Evolutionary conservation across 2,113 vertebrate genomes (phyloP).

Genomic region (Centropus unirufus): DNA sequence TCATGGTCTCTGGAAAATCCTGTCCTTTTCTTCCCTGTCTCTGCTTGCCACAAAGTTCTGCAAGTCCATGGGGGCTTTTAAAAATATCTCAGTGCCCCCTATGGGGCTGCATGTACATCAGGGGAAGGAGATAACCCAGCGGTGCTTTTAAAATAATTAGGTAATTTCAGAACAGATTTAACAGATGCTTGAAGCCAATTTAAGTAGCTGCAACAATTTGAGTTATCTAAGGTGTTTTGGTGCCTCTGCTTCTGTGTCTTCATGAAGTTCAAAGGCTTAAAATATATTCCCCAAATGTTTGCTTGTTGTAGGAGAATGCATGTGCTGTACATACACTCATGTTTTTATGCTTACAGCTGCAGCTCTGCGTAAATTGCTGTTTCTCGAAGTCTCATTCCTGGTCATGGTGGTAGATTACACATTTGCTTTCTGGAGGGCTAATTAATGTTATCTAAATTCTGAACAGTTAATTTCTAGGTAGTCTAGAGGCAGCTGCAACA

Average conservation of each 20-base stretch:
- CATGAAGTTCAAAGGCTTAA: not conserved
- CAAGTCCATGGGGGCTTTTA: rapidly evolving
- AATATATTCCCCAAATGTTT: not conserved
- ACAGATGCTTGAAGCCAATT: not conserved
- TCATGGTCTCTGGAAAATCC: not conserved
- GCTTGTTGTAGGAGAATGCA: not conserved
- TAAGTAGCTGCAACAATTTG: not conserved
- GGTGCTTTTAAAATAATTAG: not conserved
- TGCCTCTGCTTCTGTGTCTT: not conserved
- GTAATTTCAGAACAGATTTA: not conserved
- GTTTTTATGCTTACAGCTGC: conserved; percentile 40
- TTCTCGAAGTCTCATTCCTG: conserved; percentile 25
- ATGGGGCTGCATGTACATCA: not conserved
- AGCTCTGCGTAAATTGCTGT: conserved; percentile 6
- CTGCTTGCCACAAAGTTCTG: not conserved
- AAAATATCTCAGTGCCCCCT: not conserved
- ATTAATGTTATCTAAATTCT: conserved; percentile 33
- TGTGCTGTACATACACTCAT: not conserved
- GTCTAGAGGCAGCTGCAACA: not conserved
- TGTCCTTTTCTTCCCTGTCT: not conserved
- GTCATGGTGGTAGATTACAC: not conserved
- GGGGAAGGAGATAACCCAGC: not conserved
- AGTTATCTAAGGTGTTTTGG: not conserved
- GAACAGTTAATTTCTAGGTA: conserved; percentile 46
- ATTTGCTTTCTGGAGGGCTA: conserved; percentile 41